Percentiles rank a stretch among this genome's conserved stretches.
Conservation (phyloP, 1,140 invertebrate genomes). For the Aphaenogaster rudis region DNA sequence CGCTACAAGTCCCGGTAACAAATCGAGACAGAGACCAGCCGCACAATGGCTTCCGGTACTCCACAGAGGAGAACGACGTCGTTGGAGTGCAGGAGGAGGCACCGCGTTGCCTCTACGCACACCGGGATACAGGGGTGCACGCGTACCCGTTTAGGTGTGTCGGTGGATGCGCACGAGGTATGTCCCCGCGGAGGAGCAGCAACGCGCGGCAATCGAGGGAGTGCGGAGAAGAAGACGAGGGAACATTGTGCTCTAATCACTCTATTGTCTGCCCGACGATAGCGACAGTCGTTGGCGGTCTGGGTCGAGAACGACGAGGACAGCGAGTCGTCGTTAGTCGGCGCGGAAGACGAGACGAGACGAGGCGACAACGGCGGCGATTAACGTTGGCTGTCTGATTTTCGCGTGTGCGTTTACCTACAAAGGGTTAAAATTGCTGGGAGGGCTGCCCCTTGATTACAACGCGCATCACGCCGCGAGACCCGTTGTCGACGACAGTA, state of each 20-base stretch:
- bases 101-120: not conserved
- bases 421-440: conserved; percentile 72
- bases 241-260: conserved; percentile 80
- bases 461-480: conserved; percentile 23
- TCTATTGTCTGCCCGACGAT: conserved; percentile 78
- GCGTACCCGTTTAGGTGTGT: conserved; percentile 44
- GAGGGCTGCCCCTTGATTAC: conserved; percentile 67
- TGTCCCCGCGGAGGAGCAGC: conserved; percentile 32
- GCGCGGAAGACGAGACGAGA: conserved; percentile 22
- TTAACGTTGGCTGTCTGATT: conserved; percentile 48
- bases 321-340: conserved; percentile 59
- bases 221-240: not conserved
- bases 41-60: conserved; percentile 76
- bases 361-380: conserved; percentile 12
- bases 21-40: conserved; percentile 60
- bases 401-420: conserved; percentile 64
- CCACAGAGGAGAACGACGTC: conserved; percentile 17
- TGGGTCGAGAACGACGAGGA: conserved; percentile 53
- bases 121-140: not conserved
- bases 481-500: not conserved
- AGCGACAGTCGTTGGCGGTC: conserved; percentile 65
- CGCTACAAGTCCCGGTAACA: conserved; percentile 59
- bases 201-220: conserved; percentile 40
- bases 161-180: conserved; percentile 24
- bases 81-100: conserved; percentile 6